Conservation (phyloP, 1,140 invertebrate species). For the Achatina immaculata region DNA sequence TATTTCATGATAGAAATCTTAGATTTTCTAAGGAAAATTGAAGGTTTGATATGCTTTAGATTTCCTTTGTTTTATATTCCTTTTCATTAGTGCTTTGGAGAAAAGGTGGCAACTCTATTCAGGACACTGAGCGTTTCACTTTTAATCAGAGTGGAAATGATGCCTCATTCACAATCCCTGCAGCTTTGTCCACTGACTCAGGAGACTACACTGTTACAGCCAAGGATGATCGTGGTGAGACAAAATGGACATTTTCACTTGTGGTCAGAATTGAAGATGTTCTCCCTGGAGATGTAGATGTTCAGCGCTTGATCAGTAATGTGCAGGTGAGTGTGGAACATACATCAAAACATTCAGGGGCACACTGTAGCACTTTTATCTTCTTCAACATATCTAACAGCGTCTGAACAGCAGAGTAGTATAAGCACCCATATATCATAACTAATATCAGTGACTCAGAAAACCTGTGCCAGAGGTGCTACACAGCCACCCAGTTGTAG, state of each 20-base stretch:
- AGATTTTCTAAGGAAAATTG: too few species aligned
- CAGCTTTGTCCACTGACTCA: constrained; percentile 83
- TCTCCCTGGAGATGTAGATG: constrained; percentile 56
- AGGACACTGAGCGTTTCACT: constrained; percentile 82
- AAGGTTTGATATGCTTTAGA: too few species aligned
- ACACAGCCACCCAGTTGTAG: too few species aligned
- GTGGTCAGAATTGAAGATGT: constrained; percentile 56
- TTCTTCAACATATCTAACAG: too few species aligned
- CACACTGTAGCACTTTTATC: too few species aligned
- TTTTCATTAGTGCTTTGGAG: constrained; percentile 79
- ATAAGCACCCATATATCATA: too few species aligned
- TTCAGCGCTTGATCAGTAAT: constrained; percentile 57
- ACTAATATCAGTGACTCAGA: too few species aligned
- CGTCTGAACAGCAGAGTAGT: too few species aligned
- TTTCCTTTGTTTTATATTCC: too few species aligned
- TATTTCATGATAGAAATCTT: too few species aligned
- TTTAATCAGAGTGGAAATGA: constrained; percentile 80
- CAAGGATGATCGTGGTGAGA: constrained; percentile 59
- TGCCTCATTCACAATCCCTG: constrained; percentile 80
- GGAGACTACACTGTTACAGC: constrained; percentile 91
- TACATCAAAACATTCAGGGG: too few species aligned
- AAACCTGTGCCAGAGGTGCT: too few species aligned
- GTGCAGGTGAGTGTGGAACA: constrained; percentile 51
- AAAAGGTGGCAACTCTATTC: constrained; percentile 88
- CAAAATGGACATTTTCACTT: constrained; percentile 60